Evolutionary conservation across 1,140 invertebrate genomes (phyloP).

Genomic region (Drosophila repletoides): DNA sequence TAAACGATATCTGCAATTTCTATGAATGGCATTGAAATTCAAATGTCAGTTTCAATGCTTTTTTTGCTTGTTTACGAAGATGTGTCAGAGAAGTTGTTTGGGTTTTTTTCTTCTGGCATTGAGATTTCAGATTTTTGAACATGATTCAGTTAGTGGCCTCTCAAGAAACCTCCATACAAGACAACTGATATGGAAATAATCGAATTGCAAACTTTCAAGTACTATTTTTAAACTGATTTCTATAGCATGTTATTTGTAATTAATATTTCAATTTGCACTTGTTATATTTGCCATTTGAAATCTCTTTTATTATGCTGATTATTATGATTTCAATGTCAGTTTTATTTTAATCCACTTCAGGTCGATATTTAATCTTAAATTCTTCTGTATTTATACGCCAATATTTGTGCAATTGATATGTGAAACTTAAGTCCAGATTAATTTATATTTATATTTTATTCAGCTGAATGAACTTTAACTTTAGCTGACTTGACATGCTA

Average conservation of each 20-base stretch:
- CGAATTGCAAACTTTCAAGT: not conserved
- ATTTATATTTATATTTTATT: too few species aligned
- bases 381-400: too few species aligned
- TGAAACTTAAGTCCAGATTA: too few species aligned
- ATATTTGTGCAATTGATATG: too few species aligned
- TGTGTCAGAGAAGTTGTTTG: conserved; percentile 39
- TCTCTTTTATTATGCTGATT: too few species aligned
- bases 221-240: not conserved
- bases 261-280: conserved; percentile 2
- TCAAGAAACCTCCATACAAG: conserved; percentile 32
- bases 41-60: conserved; percentile 67
- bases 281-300: too few species aligned
- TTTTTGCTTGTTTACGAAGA: conserved; percentile 38
- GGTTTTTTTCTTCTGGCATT: conserved; percentile 49
- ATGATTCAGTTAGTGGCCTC: conserved; percentile 20
- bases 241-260: not conserved
- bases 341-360: too few species aligned
- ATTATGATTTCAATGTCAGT: too few species aligned
- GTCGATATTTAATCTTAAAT: too few species aligned
- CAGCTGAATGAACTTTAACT: too few species aligned
- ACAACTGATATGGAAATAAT: conserved; percentile 37
- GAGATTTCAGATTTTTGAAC: conserved; percentile 25
- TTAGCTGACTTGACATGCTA: too few species aligned
- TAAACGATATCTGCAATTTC: conserved; percentile 58
- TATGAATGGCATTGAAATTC: conserved; percentile 68